Base-by-base conservation (phyloP, 2,113 vertebrate species). In the Dolichallabes microphthalmus region DNA sequence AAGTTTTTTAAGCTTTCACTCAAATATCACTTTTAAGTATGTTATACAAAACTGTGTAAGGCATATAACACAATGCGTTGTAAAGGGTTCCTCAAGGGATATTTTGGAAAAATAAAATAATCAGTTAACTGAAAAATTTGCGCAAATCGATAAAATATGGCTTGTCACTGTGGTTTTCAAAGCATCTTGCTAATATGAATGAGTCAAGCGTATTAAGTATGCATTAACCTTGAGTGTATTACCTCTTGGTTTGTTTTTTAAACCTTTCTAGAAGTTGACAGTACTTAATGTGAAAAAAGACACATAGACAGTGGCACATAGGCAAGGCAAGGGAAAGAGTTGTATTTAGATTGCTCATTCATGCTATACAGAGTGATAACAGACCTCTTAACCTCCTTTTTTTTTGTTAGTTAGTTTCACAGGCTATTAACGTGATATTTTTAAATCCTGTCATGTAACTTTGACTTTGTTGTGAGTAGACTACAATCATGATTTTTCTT, bases 401-500 rank as follows among this genome's bases (percentile, higher is more conserved):
- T 57, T n/a, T 74, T 96, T 96, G 95, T 92, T 92, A 88, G 89
- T 92, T 91, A 95, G 92, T 94, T 94, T 95, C 91, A 93, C 74
- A 87, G 94, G 93, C 95, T 95, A 96, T 95, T 96, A 96, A 94
- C 95, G 94, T 96, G 96, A 95, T 96, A 87, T 92, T 94, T 89
- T 95, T 95, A 95, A 95, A 93, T 91, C 90, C 75, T 91, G 91
- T 92, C 76, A 79, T 60, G 76, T 92, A 92, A 92, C 89, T 91
- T 89, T 91, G 90, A 89, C 88, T 92, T 94, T 93, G 80, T 83
- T 79, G 82, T 93, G 80, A 86, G 90, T 94, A 95, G 91, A 88
- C 89, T 87, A 53, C 82, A 87, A 90, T 92, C n/a, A 80, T 86
- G 89, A 83, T 89, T 91, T 95, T 89, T 92, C 74, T 84, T 64